phyloP scores from a whole-genome alignment of 1,140 invertebrate genomes.

The Achroia grisella region DNA sequence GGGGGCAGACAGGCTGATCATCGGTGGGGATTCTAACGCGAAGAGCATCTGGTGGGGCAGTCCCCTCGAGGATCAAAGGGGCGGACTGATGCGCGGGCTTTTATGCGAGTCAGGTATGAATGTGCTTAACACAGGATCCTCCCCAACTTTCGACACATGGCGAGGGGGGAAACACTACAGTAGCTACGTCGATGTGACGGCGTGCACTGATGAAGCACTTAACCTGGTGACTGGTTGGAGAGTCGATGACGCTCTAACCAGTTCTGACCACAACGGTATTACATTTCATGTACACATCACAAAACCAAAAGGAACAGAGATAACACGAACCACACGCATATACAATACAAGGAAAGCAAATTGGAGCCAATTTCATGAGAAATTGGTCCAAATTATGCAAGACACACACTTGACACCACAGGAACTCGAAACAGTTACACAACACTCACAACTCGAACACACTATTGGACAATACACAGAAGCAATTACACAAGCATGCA shows the following conservation, averaged over 20 bases:
- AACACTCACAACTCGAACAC: conserved; percentile 7
- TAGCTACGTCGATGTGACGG: too few relatives aligned
- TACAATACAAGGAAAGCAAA: too few relatives aligned
- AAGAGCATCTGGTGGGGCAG: too few relatives aligned
- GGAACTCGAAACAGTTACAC: conserved; percentile 11
- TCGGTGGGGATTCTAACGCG: too few relatives aligned
- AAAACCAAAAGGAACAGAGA: too few relatives aligned
- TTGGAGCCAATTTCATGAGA: too few relatives aligned
- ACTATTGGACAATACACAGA: background rate
- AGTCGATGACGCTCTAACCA: background rate
- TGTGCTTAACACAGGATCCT: conserved; percentile 13
- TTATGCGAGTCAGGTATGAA: conserved; percentile 11
- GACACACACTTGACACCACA: background rate
- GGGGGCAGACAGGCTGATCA: too few relatives aligned
- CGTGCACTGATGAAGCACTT: too few relatives aligned
- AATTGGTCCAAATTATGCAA: too few relatives aligned
- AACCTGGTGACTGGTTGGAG: too few relatives aligned
- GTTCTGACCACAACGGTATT: conserved; percentile 12
- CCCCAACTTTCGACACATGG: conserved; percentile 16
- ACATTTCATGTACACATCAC: background rate
- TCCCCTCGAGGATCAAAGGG: conserved; percentile 1
- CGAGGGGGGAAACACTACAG: too few relatives aligned
- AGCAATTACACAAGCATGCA: background rate
- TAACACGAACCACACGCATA: too few relatives aligned
- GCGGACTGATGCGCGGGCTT: background rate